These are phyloP conservation scores for Lingula anatina DNA, from an alignment of 2,888 invertebrate genomes.

Conservation along the genomic window DNA sequence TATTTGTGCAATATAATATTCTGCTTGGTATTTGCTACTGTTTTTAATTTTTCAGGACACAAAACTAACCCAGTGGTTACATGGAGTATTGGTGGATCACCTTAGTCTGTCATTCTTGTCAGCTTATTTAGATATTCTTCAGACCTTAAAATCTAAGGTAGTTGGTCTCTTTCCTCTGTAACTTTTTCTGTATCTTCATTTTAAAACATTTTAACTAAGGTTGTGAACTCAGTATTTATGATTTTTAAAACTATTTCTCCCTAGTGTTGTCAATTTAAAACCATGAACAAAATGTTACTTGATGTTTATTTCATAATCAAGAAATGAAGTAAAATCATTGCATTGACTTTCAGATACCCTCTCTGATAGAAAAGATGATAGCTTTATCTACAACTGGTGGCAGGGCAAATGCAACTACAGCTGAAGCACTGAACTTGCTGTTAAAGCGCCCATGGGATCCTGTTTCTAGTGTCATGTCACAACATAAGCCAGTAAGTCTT, in stretches of 20 bases:
- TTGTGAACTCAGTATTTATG: too few relatives aligned
- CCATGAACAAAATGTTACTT: too few relatives aligned
- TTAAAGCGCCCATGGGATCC: constrained; percentile 74
- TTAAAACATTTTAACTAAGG: too few relatives aligned
- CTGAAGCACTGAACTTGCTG: constrained; percentile 64
- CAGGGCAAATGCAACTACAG: constrained; percentile 49
- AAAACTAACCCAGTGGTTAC: constrained; percentile 72
- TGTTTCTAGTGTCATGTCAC: constrained; percentile 57
- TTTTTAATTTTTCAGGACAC: constrained; percentile 55
- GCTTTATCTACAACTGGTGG: constrained; percentile 24
- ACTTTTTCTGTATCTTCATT: too few relatives aligned
- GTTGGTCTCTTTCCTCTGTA: constrained; percentile 9
- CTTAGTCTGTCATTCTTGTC: constrained; percentile 64
- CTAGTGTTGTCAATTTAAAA: too few relatives aligned
- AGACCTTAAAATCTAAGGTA: constrained; percentile 58
- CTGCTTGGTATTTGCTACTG: too few relatives aligned
- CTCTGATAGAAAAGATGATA: constrained; percentile 69
- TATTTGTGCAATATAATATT: too few relatives aligned
- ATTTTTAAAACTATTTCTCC: too few relatives aligned
- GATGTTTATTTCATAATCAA: too few relatives aligned
- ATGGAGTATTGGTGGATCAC: constrained; percentile 65
- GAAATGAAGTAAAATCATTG: too few relatives aligned
- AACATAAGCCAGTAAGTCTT: constrained; percentile 61
- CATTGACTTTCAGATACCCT: constrained; percentile 60
- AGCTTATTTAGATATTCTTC: constrained; percentile 72